These are phyloP conservation scores for Lanius ludovicianus DNA, from an alignment of 2,113 vertebrate genomes.

Conservation along the genomic window DNA sequence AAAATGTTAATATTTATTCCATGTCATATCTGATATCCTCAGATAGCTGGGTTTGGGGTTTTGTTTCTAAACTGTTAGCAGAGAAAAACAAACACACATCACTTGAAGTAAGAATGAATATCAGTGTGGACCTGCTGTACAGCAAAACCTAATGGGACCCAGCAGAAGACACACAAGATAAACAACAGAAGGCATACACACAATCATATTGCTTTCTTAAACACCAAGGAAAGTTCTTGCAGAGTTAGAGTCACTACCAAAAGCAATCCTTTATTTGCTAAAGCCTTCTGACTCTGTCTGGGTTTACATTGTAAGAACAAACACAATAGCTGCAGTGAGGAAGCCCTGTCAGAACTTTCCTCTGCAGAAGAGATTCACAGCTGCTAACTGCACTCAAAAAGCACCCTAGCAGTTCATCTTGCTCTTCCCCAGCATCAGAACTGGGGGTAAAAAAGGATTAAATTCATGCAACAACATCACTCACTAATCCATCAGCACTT, in stretches of 20 bases:
- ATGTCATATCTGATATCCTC: background rate
- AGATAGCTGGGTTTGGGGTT: background rate
- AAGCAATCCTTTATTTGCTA: background rate
- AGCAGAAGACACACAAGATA: background rate
- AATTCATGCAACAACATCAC: background rate
- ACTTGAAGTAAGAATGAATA: background rate
- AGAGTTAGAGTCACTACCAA: background rate
- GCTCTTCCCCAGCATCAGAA: background rate
- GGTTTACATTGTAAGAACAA: background rate
- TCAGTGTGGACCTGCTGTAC: background rate
- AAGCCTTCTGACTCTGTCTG: background rate
- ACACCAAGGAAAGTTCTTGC: background rate
- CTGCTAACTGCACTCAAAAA: background rate
- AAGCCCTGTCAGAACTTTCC: background rate
- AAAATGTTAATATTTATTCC: background rate
- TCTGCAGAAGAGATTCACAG: background rate
- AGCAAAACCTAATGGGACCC: background rate
- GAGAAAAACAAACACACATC: background rate
- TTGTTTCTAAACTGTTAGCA: background rate
- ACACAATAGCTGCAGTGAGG: background rate
- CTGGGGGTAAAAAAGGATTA: fast-evolving
- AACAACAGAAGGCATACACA: background rate
- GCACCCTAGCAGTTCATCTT: background rate
- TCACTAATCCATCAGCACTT: background rate
- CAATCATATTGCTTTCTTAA: background rate